These are phyloP conservation scores for Pseudomyrmex dendroicus DNA, from an alignment of 1,140 invertebrate genomes.

Conservation along the genomic window DNA sequence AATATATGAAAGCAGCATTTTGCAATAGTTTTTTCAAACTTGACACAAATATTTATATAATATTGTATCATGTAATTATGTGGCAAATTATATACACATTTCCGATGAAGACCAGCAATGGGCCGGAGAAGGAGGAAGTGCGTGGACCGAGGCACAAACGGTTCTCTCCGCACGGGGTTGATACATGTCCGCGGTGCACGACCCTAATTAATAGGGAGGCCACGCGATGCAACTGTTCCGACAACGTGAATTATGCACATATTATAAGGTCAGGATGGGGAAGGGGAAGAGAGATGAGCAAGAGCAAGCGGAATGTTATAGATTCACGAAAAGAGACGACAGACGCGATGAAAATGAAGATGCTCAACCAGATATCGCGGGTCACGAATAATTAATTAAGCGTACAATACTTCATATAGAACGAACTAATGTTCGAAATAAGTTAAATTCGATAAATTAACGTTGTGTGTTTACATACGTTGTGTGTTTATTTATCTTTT, in stretches of 20 bases:
- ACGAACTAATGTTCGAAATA: not conserved
- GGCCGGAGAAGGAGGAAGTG: constrained; percentile 43
- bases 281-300: constrained; percentile 43
- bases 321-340: constrained; percentile 26
- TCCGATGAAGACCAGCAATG: constrained; percentile 20
- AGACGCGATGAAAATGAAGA: constrained; percentile 13
- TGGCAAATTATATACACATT: not conserved
- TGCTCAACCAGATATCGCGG: not conserved
- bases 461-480: no score
- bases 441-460: not conserved
- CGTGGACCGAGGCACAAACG: constrained; percentile 56
- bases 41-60: no score
- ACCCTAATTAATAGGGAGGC: constrained; percentile 84
- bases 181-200: constrained; percentile 82
- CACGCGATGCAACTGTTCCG: constrained; percentile 83
- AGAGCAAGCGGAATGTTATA: constrained; percentile 30
- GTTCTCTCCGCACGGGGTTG: constrained; percentile 74
- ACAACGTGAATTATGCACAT: constrained; percentile 80
- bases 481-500: no score
- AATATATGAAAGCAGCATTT: no score
- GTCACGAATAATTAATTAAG: constrained; percentile 17
- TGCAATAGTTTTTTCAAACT: no score
- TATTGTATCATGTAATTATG: not conserved
- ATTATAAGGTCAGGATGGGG: constrained; percentile 45
- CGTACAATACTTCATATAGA: not conserved